Evolutionary conservation across 2,888 invertebrate species (phyloP).

Genomic region (Plebejus anna): DNA sequence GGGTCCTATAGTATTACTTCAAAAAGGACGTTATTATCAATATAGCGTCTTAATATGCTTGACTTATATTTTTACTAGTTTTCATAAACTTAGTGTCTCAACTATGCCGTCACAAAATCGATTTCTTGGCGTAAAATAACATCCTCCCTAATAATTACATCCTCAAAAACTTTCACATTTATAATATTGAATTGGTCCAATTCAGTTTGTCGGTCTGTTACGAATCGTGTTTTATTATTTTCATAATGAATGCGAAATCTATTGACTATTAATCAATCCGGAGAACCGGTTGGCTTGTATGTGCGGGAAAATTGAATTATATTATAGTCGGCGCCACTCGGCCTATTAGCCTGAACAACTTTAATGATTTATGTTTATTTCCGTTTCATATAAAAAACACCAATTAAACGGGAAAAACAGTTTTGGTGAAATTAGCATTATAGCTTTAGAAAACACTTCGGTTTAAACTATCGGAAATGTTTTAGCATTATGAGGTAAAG

Average conservation of each 20-base stretch:
- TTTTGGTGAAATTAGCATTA: not conserved
- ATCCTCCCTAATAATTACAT: no score
- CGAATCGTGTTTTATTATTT: slow-evolving; percentile 7
- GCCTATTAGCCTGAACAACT: slow-evolving; percentile 20
- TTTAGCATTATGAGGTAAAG: not conserved
- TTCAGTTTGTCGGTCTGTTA: not conserved
- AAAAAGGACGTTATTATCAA: no score
- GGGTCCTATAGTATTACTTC: no score
- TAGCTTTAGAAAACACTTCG: not conserved
- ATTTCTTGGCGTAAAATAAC: no score
- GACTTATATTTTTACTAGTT: no score
- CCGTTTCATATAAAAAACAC: slow-evolving; percentile 19
- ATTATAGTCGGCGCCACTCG: slow-evolving; percentile 26
- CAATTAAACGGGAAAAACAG: slow-evolving; percentile 16
- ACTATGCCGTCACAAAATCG: no score
- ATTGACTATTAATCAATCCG: slow-evolving; percentile 14
- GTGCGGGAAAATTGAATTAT: slow-evolving; percentile 19
- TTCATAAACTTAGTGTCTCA: no score
- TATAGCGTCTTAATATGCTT: no score
- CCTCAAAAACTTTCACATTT: not conserved
- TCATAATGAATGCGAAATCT: slow-evolving; percentile 15
- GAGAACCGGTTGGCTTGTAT: slow-evolving; percentile 18
- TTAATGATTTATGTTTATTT: slow-evolving; percentile 18
- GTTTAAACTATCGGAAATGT: not conserved
- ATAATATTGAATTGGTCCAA: not conserved